These are phyloP conservation scores for Macroteleia sp. DNA, from an alignment of 2,888 invertebrate genomes.

Conservation along the genomic window DNA sequence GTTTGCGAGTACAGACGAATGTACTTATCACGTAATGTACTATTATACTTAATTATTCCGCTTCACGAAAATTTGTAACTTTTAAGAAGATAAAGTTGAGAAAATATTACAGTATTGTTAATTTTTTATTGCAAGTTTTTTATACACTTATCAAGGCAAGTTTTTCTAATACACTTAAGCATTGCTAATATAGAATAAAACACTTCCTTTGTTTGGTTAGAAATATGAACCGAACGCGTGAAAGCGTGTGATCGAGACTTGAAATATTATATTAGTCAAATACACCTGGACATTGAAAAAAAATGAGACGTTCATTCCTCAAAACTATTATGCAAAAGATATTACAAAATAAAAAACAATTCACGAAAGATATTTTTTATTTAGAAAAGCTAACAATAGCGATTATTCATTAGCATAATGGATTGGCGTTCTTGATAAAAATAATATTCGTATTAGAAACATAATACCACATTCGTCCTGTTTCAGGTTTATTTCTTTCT, in stretches of 20 bases:
- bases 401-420: slow-evolving; percentile 36
- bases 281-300: slow-evolving; percentile 72
- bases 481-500: slow-evolving; percentile 63
- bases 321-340: background rate
- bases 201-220: slow-evolving; percentile 49
- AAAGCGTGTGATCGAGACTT: slow-evolving; percentile 77
- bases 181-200: slow-evolving; percentile 40
- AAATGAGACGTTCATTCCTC: background rate
- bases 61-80: no score
- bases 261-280: slow-evolving; percentile 79
- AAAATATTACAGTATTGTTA: no score
- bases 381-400: no score
- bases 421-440: slow-evolving; percentile 37
- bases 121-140: no score
- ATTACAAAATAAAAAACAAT: slow-evolving; percentile 7
- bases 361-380: no score
- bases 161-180: slow-evolving; percentile 27
- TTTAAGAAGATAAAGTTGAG: no score
- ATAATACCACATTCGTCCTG: slow-evolving; percentile 45
- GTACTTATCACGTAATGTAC: no score
- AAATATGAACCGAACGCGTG: slow-evolving; percentile 70
- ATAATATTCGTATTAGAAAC: slow-evolving; percentile 57
- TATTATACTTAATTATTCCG: no score
- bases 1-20: no score
- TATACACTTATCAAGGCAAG: no score